phyloP scores from a whole-genome alignment of 1,140 invertebrate genomes.

The Drosophila orosa region DNA sequence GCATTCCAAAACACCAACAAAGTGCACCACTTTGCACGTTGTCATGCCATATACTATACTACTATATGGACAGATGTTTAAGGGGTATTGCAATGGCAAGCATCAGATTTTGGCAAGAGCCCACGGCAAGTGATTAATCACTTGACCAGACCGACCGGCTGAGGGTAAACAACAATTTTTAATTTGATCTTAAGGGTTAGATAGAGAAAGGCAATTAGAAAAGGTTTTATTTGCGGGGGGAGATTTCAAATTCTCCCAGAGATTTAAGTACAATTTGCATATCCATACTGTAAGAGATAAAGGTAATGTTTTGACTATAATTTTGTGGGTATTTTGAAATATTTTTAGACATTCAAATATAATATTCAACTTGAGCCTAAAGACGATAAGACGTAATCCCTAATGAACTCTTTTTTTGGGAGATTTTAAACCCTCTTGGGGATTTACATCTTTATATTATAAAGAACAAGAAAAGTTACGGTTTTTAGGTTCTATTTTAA shows the following conservation, averaged over 20 bases:
- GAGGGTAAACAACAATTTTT: conserved; percentile 30
- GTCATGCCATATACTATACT: conserved; percentile 5
- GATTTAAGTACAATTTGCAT: not conserved
- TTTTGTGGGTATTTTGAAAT: no score
- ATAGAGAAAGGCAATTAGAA: not conserved
- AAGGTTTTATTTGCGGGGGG: not conserved
- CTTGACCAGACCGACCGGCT: not conserved
- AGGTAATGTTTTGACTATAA: not conserved
- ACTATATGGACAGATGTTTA: not conserved
- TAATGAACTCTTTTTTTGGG: not conserved
- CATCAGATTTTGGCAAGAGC: conserved; percentile 44
- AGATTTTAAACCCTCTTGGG: no score
- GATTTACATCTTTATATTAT: no score
- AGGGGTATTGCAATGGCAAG: not conserved
- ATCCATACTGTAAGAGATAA: not conserved
- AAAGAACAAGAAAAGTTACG: no score
- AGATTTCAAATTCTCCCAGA: not conserved
- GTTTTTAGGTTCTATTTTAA: no score
- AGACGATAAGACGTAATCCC: not conserved
- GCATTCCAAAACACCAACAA: conserved; percentile 38
- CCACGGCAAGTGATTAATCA: conserved; percentile 33
- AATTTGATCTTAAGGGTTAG: conserved; percentile 12
- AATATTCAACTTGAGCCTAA: not conserved
- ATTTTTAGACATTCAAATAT: not conserved
- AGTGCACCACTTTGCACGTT: conserved; percentile 49